phyloP scores from a whole-genome alignment of 2,888 invertebrate species.

The Acanthopleura granulata region DNA sequence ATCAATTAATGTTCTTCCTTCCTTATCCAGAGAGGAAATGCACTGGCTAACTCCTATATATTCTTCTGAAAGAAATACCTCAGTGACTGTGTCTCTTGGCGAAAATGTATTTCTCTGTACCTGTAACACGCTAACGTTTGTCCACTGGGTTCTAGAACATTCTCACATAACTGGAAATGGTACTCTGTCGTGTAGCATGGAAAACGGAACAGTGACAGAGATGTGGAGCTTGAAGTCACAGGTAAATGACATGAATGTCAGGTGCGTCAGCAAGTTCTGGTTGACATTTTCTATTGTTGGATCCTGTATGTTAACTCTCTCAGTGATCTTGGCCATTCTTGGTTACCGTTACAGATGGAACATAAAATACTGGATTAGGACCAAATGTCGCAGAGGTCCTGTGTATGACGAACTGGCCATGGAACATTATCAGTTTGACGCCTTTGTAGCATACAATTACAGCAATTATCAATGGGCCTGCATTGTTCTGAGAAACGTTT shows the following conservation, averaged over 20 bases:
- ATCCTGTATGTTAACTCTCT: not conserved
- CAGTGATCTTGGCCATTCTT: not conserved
- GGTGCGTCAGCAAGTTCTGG: not conserved
- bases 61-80: not conserved
- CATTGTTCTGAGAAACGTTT: not conserved
- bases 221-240: not conserved
- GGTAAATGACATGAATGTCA: not conserved
- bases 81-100: not conserved
- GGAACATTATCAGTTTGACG: not conserved
- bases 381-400: not conserved
- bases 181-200: not conserved
- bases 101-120: not conserved
- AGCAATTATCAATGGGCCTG: not conserved
- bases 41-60: not conserved
- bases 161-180: not conserved
- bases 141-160: not conserved
- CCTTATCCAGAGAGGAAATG: not conserved
- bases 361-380: conserved; percentile 7
- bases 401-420: not conserved
- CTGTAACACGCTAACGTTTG: not conserved
- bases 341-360: not conserved
- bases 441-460: not conserved
- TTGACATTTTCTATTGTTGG: not conserved
- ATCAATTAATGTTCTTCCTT: not conserved
- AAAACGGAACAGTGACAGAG: not conserved